Conservation (phyloP, 2,888 invertebrate genomes). For the Pandemis cinnamomeana region DNA sequence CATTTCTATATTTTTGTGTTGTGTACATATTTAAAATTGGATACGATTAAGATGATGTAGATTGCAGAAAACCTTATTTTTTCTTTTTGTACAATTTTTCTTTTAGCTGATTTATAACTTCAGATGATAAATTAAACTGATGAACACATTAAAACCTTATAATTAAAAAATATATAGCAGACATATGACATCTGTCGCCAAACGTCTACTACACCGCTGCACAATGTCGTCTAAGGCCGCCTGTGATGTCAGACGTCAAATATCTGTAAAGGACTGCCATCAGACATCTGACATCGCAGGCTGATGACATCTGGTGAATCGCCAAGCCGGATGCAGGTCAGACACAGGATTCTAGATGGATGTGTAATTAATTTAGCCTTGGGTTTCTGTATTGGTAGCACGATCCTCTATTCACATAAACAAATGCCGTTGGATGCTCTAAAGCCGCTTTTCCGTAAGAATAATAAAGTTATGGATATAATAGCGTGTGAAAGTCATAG, state of each 20-base stretch:
- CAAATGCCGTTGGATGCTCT: slow-evolving; percentile 15
- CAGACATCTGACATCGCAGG: slow-evolving; percentile 1
- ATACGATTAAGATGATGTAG: no score
- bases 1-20: no score
- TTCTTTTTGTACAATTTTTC: no score
- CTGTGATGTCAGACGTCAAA: neutral
- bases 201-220: neutral
- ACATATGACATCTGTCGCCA: slow-evolving; percentile 1
- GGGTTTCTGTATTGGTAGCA: neutral
- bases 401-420: neutral
- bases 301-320: neutral
- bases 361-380: neutral
- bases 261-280: neutral
- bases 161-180: neutral
- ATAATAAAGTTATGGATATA: neutral
- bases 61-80: no score
- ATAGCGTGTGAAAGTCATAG: neutral
- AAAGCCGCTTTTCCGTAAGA: slow-evolving; percentile 10
- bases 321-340: slow-evolving; percentile 2
- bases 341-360: neutral
- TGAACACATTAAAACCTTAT: no score
- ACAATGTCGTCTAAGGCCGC: no score
- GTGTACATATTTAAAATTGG: no score
- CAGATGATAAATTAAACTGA: no score
- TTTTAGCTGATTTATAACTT: no score